A percentile compares a stretch with the other conserved stretches of the same genome.
Evolutionary conservation across 2,888 invertebrate genomes (phyloP).

Genomic region (Nemurella pictetii): DNA sequence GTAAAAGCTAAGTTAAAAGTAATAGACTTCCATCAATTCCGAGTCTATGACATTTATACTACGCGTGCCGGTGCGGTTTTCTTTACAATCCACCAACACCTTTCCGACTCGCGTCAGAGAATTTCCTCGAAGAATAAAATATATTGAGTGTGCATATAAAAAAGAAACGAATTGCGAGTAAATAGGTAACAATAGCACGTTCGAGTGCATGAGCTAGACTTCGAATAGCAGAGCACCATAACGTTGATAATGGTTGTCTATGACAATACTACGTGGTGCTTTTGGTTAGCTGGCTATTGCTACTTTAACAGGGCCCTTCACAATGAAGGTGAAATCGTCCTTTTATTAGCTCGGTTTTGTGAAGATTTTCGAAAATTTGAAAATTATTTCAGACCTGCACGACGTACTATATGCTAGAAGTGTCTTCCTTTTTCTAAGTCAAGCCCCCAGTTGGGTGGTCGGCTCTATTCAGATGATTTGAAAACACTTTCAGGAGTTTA

Average conservation of each 20-base stretch:
- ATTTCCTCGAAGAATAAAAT: neutral
- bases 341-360: constrained; percentile 18
- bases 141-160: neutral
- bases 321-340: constrained; percentile 26
- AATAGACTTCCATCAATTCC: constrained; percentile 22
- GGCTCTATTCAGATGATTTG: constrained; percentile 17
- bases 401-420: neutral
- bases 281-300: constrained; percentile 11
- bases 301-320: neutral
- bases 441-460: constrained; percentile 27
- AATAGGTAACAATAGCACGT: neutral
- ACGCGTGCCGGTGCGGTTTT: neutral
- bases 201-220: neutral
- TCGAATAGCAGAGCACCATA: neutral
- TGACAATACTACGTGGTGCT: constrained; percentile 9
- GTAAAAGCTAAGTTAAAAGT: constrained; percentile 13
- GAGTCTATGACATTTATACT: neutral
- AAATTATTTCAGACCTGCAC: neutral
- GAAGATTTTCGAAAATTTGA: constrained; percentile 1
- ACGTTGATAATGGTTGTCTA: constrained; percentile 9
- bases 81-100: neutral
- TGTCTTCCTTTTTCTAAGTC: constrained; percentile 23
- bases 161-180: constrained; percentile 24
- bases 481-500: constrained; percentile 25
- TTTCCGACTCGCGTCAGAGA: neutral